These are phyloP conservation scores for Globodera ellingtonae DNA, from an alignment of 1,140 invertebrate species.

Conservation along the genomic window DNA sequence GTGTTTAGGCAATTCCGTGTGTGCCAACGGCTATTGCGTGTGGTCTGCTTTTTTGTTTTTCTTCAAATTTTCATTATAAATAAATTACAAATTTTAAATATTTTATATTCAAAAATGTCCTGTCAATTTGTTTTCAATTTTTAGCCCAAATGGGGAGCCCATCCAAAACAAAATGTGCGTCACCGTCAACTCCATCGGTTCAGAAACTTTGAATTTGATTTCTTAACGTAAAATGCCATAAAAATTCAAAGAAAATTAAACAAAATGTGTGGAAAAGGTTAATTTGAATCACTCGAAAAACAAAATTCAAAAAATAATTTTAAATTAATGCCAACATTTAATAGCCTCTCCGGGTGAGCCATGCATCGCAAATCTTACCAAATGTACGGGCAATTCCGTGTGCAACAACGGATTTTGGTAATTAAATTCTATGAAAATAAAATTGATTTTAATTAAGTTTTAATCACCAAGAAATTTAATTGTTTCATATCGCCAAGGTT, in stretches of 20 bases:
- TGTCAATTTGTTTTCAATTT: not conserved
- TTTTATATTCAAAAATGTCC: not conserved
- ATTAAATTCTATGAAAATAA: not conserved
- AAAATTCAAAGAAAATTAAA: too few species aligned
- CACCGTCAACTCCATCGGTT: conserved; percentile 51
- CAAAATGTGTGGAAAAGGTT: too few species aligned
- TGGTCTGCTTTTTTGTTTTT: conserved; percentile 18
- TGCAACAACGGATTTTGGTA: conserved; percentile 39
- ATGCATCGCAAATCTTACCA: conserved; percentile 43
- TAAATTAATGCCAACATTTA: conserved; percentile 26
- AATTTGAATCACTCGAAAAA: not conserved
- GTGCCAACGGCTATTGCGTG: conserved; percentile 52
- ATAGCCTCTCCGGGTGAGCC: conserved; percentile 48
- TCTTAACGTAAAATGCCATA: too few species aligned
- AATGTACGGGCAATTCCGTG: conserved; percentile 42
- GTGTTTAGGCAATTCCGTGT: conserved; percentile 49
- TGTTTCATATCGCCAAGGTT: too few species aligned
- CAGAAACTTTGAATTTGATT: not conserved
- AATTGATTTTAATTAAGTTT: too few species aligned
- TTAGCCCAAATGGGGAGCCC: conserved; percentile 45
- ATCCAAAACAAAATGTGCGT: conserved; percentile 55
- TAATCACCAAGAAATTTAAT: too few species aligned
- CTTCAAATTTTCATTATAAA: too few species aligned
- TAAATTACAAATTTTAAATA: not conserved
- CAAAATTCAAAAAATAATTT: not conserved